Percentiles rank a stretch among this genome's conserved stretches.
Conservation (phyloP, 2,113 vertebrate species). For the Syngnathoides biaculeatus region DNA sequence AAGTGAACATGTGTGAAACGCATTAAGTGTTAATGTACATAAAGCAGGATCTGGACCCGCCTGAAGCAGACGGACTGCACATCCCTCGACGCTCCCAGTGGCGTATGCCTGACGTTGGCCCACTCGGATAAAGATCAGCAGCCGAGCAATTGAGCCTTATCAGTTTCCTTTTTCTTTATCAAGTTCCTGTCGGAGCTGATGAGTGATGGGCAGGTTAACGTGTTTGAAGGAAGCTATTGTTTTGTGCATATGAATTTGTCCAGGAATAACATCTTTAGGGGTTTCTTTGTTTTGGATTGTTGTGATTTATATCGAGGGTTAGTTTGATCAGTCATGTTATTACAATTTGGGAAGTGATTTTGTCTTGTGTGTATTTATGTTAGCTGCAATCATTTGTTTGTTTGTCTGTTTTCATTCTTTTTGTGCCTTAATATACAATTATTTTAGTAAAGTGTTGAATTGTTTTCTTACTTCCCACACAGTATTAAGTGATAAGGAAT, state of each 20-base stretch:
- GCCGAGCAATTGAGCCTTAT: conserved; percentile 57
- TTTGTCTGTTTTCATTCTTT: not conserved
- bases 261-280: not conserved
- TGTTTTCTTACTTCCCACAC: not conserved
- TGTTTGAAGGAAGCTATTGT: conserved; percentile 30
- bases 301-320: not conserved
- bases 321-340: not conserved
- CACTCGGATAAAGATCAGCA: conserved; percentile 50
- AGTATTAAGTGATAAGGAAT: not conserved
- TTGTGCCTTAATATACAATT: not conserved
- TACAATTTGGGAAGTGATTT: not conserved
- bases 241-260: conserved; percentile 13
- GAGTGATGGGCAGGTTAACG: conserved; percentile 20
- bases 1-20: conserved; percentile 32
- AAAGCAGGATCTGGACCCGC: conserved; percentile 13
- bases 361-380: not conserved
- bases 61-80: conserved; percentile 1
- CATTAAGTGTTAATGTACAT: conserved; percentile 15
- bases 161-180: conserved; percentile 52
- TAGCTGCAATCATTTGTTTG: not conserved
- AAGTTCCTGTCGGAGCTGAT: conserved; percentile 45
- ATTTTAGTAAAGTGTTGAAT: not conserved
- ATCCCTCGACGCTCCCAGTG: conserved; percentile 16
- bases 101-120: conserved; percentile 49
- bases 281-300: conserved; percentile 2